phyloP scores from a whole-genome alignment of 37 sponge, comb jelly and placozoan genomes.

The Aplysina aerophoba region DNA sequence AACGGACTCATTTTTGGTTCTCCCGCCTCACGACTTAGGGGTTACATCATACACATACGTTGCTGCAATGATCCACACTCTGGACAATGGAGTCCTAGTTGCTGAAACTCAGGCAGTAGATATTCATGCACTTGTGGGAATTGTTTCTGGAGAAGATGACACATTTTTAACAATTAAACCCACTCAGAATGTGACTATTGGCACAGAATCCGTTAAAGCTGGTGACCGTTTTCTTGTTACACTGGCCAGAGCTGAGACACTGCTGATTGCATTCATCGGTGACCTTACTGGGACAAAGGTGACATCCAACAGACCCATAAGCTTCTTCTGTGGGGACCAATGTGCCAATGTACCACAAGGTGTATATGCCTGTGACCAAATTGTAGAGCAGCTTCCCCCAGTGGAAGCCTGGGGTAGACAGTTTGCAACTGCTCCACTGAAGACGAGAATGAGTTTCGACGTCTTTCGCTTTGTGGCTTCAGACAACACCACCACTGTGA shows the following conservation, averaged over 20 bases:
- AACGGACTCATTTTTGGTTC: conserved; percentile 50
- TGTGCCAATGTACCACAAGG: conserved; percentile 35
- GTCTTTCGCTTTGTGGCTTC: conserved; percentile 41
- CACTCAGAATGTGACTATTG: too few relatives aligned
- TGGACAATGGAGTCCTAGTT: not conserved
- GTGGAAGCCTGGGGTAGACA: conserved; percentile 58
- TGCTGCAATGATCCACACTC: not conserved
- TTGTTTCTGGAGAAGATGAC: not conserved
- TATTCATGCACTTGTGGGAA: conserved; percentile 26
- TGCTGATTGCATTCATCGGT: not conserved
- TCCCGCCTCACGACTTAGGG: conserved; percentile 37
- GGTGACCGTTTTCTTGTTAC: not conserved
- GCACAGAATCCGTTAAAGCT: not conserved
- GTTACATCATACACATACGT: conserved; percentile 26
- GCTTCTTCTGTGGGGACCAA: conserved; percentile 35
- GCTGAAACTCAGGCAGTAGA: not conserved
- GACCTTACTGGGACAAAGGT: conserved; percentile 47
- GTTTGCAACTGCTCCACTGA: conserved; percentile 44
- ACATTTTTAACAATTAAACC: too few relatives aligned
- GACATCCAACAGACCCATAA: conserved; percentile 42
- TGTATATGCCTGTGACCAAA: conserved; percentile 48
- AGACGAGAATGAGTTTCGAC: conserved; percentile 29
- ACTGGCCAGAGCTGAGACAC: not conserved
- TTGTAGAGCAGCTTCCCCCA: conserved; percentile 60
- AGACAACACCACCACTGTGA: conserved; percentile 33